Evolutionary conservation across 2,888 invertebrate species (phyloP), one percentile per base, ranked within the genome.

Genomic region (Quadriops clusia): DNA sequence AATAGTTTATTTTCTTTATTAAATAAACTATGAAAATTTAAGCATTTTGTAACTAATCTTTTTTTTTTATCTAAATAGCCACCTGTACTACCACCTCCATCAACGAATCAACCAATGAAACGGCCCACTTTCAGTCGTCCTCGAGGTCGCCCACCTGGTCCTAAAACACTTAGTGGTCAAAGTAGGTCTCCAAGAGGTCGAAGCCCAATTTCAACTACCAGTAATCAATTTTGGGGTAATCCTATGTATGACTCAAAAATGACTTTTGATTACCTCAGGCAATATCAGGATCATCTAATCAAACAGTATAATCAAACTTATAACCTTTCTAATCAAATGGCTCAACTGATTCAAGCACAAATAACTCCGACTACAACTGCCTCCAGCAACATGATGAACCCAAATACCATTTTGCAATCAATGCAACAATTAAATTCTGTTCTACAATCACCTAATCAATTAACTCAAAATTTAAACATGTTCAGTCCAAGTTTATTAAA

Each of bases 141-240:
- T 0, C 51, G 68, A 8, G 68, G 68, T 18, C 58, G 68, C 2
- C 68, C 68, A 1, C 67, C 68, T 1, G 59, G 66, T 45, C 52
- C 59, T 1, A 60, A 53, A 40, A 41, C 46, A 31, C 39, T 34
- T 30, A 52, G 45, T 3, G 51, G 46, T 4, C 53, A 44, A 39
- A 40, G 36, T 30, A 50, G 43, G 39, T 44, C 38, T 15, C 51
- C 45, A 30, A 51, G 47, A 42, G 54, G 38, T 32, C 54, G 46
- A 34, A 49, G 42, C 34, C 45, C 50, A 2, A 43, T 39, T 14
- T 15, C 36, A 6, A 30, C 44, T 11, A 36, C 43, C 8, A 33
- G 30, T 17, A 44, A 44, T 20, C 36, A 43, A n/a, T 35, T 37
- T 3, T 57, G 54, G 53, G 49, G 47, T 28, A 58, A 50, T 31